Conservation (phyloP, 1,140 invertebrate species). For the Trichonephila clavipes region DNA sequence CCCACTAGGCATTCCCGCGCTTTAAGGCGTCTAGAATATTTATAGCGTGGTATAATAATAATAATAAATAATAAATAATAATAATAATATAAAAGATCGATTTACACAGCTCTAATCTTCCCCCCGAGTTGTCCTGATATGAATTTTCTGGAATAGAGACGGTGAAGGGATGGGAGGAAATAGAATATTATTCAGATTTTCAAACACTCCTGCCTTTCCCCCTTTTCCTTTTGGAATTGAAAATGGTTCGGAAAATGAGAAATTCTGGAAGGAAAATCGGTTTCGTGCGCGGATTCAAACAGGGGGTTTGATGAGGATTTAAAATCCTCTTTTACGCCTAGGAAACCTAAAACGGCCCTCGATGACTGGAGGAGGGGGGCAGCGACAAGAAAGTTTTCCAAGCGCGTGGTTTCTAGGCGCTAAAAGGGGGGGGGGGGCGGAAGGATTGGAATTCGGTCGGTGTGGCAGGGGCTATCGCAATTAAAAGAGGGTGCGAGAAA, state of each 20-base stretch:
- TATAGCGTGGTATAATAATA: slow-evolving; percentile 32
- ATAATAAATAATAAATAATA: slow-evolving; percentile 54
- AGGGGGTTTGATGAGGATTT: slow-evolving; percentile 31
- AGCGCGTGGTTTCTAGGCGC: slow-evolving; percentile 9
- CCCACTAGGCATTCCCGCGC: not conserved
- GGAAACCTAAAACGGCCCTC: not conserved
- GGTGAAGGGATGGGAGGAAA: not conserved
- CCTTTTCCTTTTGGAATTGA: not conserved
- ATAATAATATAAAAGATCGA: slow-evolving; percentile 63
- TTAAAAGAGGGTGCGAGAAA: not conserved
- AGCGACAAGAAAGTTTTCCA: not conserved
- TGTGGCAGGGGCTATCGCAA: not conserved
- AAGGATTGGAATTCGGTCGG: not conserved
- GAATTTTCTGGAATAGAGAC: slow-evolving; percentile 40
- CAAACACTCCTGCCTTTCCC: not conserved
- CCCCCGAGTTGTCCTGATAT: slow-evolving; percentile 3
- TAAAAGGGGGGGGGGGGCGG: too few relatives aligned
- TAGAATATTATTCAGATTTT: slow-evolving; percentile 66
- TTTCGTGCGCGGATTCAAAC: not conserved
- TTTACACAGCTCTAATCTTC: slow-evolving; percentile 54
- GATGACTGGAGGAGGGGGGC: not conserved
- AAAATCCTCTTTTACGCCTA: not conserved
- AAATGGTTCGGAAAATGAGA: slow-evolving; percentile 45
- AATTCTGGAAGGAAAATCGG: slow-evolving; percentile 30
- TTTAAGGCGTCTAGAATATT: slow-evolving; percentile 8